phyloP scores from a whole-genome alignment of 2,113 vertebrate genomes.

The Nettapus auritus region DNA sequence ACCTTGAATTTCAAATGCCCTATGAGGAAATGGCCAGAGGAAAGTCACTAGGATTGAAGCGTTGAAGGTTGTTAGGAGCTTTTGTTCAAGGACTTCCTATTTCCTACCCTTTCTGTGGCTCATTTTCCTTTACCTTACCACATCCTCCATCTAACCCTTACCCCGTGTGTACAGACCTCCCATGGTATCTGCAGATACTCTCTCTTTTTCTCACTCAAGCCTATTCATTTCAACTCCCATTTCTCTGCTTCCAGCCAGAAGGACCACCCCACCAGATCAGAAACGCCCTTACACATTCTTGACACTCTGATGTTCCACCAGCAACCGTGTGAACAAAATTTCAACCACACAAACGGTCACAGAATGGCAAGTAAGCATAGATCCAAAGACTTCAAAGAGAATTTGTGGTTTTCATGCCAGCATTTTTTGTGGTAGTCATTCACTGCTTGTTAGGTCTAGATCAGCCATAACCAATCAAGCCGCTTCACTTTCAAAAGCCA shows the following conservation, averaged over 20 bases:
- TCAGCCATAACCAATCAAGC: conserved; percentile 19
- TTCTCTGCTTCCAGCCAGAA: not conserved
- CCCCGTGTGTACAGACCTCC: not conserved
- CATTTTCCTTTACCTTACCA: not conserved
- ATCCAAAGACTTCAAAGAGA: conserved; percentile 42
- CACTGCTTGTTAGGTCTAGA: conserved; percentile 2
- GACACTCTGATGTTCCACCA: not conserved
- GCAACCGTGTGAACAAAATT: not conserved
- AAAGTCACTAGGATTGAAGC: not conserved
- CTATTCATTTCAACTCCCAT: not conserved
- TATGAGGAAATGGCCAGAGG: not conserved
- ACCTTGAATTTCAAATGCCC: not conserved
- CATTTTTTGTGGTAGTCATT: conserved; percentile 37
- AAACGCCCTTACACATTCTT: not conserved
- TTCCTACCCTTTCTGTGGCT: not conserved
- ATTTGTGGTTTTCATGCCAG: conserved; percentile 11
- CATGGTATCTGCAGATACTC: not conserved
- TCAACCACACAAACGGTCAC: not conserved
- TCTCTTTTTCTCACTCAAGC: not conserved
- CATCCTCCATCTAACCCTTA: not conserved
- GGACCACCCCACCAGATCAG: not conserved
- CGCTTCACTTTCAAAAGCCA: conserved; percentile 39
- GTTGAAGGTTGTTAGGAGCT: not conserved
- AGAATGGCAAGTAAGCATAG: not conserved
- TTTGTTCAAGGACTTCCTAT: not conserved